phyloP scores from a whole-genome alignment of 2,888 invertebrate species.

The Stomorhina lunata region DNA sequence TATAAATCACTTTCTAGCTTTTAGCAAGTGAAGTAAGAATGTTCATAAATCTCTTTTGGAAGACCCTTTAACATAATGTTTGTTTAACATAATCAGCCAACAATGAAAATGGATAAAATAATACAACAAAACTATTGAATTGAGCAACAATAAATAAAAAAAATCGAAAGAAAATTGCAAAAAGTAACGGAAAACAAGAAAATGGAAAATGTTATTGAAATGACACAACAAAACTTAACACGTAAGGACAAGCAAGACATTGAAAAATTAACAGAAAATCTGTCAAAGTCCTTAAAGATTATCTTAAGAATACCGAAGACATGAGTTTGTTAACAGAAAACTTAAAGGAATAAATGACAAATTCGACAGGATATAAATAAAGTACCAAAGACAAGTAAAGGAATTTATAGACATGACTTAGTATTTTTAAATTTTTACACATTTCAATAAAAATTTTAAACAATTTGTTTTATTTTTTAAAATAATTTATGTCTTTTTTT shows the following conservation, averaged over 20 bases:
- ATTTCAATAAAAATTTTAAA: not conserved
- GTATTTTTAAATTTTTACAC: not conserved
- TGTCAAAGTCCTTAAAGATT: slow-evolving; percentile 57
- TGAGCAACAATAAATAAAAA: not conserved
- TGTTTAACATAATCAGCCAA: slow-evolving; percentile 44
- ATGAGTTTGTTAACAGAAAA: slow-evolving; percentile 39
- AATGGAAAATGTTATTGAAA: slow-evolving; percentile 32
- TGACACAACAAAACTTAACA: slow-evolving; percentile 56
- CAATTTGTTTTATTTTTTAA: not conserved
- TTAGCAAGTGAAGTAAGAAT: no score
- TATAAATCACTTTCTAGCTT: no score
- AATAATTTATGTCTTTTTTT: not conserved
- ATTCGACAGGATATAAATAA: slow-evolving; percentile 1
- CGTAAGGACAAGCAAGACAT: slow-evolving; percentile 42
- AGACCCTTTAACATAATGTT: not conserved
- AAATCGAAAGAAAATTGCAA: not conserved
- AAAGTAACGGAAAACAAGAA: not conserved
- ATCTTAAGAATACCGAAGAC: slow-evolving; percentile 36
- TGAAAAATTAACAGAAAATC: slow-evolving; percentile 60
- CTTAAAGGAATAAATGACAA: slow-evolving; percentile 34
- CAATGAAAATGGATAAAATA: slow-evolving; percentile 5
- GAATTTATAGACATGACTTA: not conserved
- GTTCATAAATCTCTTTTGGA: no score
- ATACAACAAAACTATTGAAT: slow-evolving; percentile 27
- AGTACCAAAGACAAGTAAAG: not conserved